A percentile compares a stretch with the other conserved stretches of the same genome.
These are phyloP conservation scores for Oplegnathus fasciatus DNA, from an alignment of 2,113 vertebrate genomes.

Conservation along the genomic window DNA sequence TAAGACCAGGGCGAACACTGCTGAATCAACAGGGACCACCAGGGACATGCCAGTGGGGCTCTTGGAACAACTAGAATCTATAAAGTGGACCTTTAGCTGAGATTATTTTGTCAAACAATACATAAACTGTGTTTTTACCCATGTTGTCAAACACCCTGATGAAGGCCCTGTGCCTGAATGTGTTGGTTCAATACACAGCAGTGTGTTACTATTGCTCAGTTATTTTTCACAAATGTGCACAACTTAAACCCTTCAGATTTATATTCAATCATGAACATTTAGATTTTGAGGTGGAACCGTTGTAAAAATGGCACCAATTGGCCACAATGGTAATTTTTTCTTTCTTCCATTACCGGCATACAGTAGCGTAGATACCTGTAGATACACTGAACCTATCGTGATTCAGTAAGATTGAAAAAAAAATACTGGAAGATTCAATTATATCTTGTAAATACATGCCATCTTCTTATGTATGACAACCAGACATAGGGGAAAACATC, in stretches of 20 bases:
- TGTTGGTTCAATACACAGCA: background rate
- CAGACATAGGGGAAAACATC: background rate
- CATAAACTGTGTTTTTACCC: background rate
- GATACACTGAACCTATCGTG: background rate
- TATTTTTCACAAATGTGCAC: background rate
- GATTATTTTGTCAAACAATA: background rate
- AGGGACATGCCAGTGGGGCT: background rate
- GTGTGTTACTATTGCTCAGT: too few relatives aligned
- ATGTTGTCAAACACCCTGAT: background rate
- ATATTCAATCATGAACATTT: background rate
- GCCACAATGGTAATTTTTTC: background rate
- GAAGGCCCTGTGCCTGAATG: background rate
- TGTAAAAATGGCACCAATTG: background rate
- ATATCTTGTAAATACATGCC: background rate
- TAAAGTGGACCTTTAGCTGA: background rate
- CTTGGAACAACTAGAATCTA: background rate
- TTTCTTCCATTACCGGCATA: background rate
- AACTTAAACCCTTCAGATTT: background rate
- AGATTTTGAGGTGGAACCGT: background rate
- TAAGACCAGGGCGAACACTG: background rate
- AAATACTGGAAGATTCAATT: background rate
- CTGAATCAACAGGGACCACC: background rate
- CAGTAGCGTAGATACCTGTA: background rate
- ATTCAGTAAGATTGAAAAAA: background rate
- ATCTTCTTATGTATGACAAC: background rate